Conservation (phyloP, 2,113 vertebrate species). For the Podiceps cristatus region DNA sequence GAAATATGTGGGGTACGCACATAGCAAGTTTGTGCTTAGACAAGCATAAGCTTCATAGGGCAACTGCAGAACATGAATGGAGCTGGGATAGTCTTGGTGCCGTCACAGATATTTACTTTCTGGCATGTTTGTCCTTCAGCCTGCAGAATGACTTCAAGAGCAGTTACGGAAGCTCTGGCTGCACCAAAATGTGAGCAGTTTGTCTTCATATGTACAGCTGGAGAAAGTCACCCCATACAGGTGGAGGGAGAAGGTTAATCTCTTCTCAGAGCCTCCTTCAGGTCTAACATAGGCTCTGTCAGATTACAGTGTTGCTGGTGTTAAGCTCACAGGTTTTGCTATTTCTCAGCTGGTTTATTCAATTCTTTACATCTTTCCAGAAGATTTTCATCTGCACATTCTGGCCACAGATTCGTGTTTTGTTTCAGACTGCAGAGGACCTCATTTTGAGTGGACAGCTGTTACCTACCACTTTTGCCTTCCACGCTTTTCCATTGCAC, state of each 20-base stretch:
- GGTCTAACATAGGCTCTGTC: neutral
- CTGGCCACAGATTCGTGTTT: neutral
- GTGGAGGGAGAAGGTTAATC: neutral
- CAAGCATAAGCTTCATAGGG: neutral
- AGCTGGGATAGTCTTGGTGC: neutral
- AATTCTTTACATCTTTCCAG: neutral
- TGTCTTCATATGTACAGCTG: accelerated
- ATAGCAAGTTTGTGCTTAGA: neutral
- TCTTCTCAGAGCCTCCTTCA: neutral
- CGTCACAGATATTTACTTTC: neutral
- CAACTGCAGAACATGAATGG: neutral
- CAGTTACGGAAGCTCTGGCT: neutral
- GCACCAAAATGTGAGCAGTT: neutral
- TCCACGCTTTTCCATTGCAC: neutral
- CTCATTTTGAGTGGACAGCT: neutral
- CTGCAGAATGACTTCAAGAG: neutral
- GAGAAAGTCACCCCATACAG: neutral
- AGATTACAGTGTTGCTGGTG: neutral
- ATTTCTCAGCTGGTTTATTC: neutral
- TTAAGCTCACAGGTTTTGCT: neutral
- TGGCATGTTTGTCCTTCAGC: neutral
- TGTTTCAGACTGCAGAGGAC: neutral
- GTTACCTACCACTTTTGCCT: neutral
- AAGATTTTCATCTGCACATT: neutral
- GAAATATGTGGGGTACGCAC: neutral